Evolutionary conservation across 2,113 vertebrate species (phyloP).

Genomic region (Entomyzon cyanotis): DNA sequence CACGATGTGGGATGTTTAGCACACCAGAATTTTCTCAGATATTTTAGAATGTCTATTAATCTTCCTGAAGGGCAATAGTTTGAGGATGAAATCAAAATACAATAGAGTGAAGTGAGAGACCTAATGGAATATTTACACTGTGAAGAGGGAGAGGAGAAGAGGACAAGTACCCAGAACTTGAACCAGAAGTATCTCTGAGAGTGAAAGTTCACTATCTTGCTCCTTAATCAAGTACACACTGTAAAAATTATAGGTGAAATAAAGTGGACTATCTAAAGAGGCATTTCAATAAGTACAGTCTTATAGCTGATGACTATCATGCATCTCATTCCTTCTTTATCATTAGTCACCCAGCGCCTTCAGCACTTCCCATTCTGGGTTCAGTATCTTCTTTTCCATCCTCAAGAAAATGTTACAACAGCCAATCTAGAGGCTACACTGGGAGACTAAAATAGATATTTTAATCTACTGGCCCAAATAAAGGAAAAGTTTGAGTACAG

Average conservation of each 20-base stretch:
- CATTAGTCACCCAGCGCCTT: neutral
- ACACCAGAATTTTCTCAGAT: neutral
- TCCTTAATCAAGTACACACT: neutral
- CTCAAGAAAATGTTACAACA: neutral
- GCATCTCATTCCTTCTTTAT: neutral
- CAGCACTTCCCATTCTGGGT: neutral
- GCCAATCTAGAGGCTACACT: neutral
- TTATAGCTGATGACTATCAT: neutral
- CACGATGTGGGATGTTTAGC: neutral
- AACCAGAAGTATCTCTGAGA: neutral
- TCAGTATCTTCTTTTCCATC: neutral
- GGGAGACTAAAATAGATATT: neutral
- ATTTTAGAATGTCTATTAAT: neutral
- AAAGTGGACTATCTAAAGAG: neutral
- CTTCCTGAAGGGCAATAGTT: neutral
- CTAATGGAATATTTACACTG: neutral
- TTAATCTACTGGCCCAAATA: neutral
- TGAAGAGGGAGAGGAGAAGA: neutral
- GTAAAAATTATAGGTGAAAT: neutral
- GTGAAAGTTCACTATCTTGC: neutral
- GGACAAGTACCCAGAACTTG: neutral
- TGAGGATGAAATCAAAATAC: neutral
- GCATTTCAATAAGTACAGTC: neutral
- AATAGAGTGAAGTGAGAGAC: neutral
- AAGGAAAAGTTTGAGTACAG: neutral